These are phyloP conservation scores for Masticophis lateralis DNA, from an alignment of 2,797 vertebrate genomes.

Conservation along the genomic window DNA sequence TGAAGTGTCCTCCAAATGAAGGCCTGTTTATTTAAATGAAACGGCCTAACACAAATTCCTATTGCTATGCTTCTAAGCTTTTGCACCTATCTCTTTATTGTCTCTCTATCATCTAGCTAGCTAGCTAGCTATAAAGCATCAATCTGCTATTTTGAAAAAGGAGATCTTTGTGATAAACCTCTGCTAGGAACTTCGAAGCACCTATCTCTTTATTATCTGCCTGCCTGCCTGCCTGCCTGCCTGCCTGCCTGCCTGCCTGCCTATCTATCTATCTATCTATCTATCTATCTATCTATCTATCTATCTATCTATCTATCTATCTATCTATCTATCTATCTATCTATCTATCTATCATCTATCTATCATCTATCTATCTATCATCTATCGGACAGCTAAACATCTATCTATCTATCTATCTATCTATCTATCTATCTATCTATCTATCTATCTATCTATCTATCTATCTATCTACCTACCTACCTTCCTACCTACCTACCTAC, in stretches of 20 bases:
- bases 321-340: no score
- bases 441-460: no score
- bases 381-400: no score
- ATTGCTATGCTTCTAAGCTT: background rate
- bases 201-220: background rate
- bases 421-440: no score
- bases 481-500: no score
- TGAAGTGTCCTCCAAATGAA: background rate
- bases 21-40: background rate
- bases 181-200: background rate
- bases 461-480: no score
- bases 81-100: background rate
- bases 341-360: background rate
- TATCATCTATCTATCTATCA: no score
- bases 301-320: no score
- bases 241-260: rapidly evolving
- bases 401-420: no score
- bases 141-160: background rate
- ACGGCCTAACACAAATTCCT: background rate
- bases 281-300: no score
- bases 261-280: no score
- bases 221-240: no score
- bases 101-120: background rate
- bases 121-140: background rate
- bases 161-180: background rate